These are phyloP conservation scores for Mionectes olivaceus DNA, from an alignment of 2,797 vertebrate species.

Conservation along the genomic window DNA sequence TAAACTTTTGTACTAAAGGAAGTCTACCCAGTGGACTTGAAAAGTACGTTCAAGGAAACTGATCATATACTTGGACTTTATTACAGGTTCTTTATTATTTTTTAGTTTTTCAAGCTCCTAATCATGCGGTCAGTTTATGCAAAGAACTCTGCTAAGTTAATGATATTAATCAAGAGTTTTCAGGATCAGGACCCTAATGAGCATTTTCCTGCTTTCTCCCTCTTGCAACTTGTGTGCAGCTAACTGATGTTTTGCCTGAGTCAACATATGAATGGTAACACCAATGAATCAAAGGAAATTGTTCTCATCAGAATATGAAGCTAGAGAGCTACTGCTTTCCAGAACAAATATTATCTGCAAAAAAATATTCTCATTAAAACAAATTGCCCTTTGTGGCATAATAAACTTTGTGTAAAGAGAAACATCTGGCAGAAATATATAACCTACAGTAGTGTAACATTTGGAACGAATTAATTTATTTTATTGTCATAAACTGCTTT, in stretches of 20 bases:
- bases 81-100: background rate
- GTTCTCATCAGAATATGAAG: conserved; percentile 73
- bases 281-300: conserved; percentile 74
- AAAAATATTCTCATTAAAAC: conserved; percentile 76
- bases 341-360: conserved; percentile 75
- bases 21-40: background rate
- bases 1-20: background rate
- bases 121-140: background rate
- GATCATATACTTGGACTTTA: background rate
- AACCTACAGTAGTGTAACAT: conserved; percentile 65
- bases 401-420: conserved; percentile 75
- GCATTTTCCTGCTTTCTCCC: background rate
- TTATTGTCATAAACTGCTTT: conserved; percentile 62
- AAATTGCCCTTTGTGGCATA: conserved; percentile 70
- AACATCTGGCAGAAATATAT: conserved; percentile 74
- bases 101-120: background rate
- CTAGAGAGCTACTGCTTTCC: conserved; percentile 64
- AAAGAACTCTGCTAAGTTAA: background rate
- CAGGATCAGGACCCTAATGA: background rate
- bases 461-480: conserved; percentile 68
- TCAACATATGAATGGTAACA: conserved; percentile 59
- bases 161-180: background rate
- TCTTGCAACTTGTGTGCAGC: conserved; percentile 39
- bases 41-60: background rate
- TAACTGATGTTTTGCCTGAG: conserved; percentile 75